A percentile compares a stretch with the other conserved stretches of the same genome.
Evolutionary conservation across 2,888 invertebrate genomes (phyloP).

Genomic region (Nymphalis urticae): DNA sequence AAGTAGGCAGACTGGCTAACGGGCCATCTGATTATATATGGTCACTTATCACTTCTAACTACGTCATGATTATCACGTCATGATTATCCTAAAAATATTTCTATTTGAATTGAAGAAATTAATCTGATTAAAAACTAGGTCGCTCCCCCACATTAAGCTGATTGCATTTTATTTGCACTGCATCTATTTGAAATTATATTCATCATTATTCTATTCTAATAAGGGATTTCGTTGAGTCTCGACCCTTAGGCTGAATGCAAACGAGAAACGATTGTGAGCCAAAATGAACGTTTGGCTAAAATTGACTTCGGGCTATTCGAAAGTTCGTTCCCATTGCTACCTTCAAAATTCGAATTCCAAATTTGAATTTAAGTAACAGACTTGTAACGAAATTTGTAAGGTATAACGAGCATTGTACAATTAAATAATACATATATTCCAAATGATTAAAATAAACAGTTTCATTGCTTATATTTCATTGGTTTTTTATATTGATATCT

Average conservation of each 20-base stretch:
- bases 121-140: constrained; percentile 9
- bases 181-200: constrained; percentile 2
- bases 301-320: background rate
- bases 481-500: no score
- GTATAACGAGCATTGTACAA: no score
- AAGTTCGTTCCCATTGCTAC: background rate
- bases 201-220: background rate
- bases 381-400: background rate
- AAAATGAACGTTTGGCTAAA: background rate
- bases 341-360: background rate
- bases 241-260: background rate
- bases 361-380: background rate
- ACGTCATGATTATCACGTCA: background rate
- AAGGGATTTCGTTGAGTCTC: background rate
- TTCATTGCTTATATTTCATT: no score
- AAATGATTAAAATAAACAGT: no score
- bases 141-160: background rate
- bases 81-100: constrained; percentile 6
- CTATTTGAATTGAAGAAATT: constrained; percentile 2
- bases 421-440: no score
- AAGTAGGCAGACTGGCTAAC: no score
- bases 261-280: background rate
- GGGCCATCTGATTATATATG: no score
- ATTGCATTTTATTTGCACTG: background rate
- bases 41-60: no score